phyloP scores from a whole-genome alignment of 2,797 vertebrate genomes.

The Pseudocheirus occidentalis region DNA sequence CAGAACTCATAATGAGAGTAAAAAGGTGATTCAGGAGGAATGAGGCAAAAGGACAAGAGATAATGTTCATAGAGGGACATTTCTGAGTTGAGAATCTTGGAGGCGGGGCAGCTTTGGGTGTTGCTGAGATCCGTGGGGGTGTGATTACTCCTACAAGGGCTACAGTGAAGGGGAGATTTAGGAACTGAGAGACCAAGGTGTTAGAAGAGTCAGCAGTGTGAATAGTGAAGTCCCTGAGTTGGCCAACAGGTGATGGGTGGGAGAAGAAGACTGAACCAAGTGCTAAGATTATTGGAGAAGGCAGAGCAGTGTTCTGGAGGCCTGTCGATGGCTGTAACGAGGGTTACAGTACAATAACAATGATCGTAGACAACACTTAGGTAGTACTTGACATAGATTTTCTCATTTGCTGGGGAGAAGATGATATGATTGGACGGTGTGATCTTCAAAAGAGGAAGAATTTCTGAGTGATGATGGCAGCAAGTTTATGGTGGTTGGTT shows the following conservation, averaged over 20 bases:
- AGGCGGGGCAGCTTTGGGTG: neutral
- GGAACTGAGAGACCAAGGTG: neutral
- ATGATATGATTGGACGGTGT: neutral
- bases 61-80: too few species aligned
- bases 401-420: neutral
- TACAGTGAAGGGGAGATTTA: neutral
- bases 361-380: neutral
- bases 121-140: neutral
- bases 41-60: neutral
- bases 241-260: neutral
- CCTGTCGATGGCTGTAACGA: neutral
- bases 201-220: neutral
- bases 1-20: neutral
- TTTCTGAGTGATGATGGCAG: neutral
- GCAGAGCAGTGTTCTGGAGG: neutral
- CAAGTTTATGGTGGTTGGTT: neutral
- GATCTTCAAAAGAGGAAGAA: neutral
- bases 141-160: neutral
- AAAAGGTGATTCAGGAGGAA: neutral
- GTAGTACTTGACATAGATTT: neutral
- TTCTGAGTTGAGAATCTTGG: neutral
- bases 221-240: neutral
- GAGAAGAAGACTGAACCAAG: neutral
- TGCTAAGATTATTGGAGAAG: neutral
- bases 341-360: neutral